Conservation (phyloP, 2,888 invertebrate genomes). For the Scaptomyza caliginosa region DNA sequence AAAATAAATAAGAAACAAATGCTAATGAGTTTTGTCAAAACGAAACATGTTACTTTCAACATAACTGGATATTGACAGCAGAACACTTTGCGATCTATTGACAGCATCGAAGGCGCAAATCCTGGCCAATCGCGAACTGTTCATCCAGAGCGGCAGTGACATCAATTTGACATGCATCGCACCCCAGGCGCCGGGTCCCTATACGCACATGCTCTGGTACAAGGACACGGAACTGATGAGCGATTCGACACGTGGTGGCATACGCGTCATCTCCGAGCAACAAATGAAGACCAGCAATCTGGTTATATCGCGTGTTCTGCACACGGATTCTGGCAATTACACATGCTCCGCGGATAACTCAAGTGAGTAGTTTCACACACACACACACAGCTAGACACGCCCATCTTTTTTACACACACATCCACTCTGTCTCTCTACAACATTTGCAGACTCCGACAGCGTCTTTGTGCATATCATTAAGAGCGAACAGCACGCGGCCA, state of each 20-base stretch:
- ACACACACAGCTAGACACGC: neutral
- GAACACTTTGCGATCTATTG: conserved; percentile 24
- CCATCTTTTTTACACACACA: neutral
- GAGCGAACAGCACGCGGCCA: conserved; percentile 88
- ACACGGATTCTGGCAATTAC: conserved; percentile 90
- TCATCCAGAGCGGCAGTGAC: conserved; percentile 95
- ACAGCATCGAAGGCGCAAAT: conserved; percentile 95
- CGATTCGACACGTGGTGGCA: conserved; percentile 93
- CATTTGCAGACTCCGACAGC: conserved; percentile 89
- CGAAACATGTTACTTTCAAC: conserved; percentile 2
- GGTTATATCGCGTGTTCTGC: conserved; percentile 89
- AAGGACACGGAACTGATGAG: conserved; percentile 92
- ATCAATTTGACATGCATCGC: conserved; percentile 96
- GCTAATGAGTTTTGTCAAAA: conserved; percentile 44
- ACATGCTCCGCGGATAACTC: conserved; percentile 94
- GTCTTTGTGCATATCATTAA: conserved; percentile 93
- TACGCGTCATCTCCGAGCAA: conserved; percentile 94
- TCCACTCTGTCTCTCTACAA: neutral
- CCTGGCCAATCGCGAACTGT: conserved; percentile 92
- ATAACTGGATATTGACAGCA: conserved; percentile 38
- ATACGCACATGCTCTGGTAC: conserved; percentile 93
- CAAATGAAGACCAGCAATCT: conserved; percentile 93
- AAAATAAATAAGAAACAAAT: conserved; percentile 3
- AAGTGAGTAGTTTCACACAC: conserved; percentile 83
- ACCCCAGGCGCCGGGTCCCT: conserved; percentile 88